Evolutionary conservation across 2,113 vertebrate species (phyloP).

Genomic region (Aegithalos caudatus): DNA sequence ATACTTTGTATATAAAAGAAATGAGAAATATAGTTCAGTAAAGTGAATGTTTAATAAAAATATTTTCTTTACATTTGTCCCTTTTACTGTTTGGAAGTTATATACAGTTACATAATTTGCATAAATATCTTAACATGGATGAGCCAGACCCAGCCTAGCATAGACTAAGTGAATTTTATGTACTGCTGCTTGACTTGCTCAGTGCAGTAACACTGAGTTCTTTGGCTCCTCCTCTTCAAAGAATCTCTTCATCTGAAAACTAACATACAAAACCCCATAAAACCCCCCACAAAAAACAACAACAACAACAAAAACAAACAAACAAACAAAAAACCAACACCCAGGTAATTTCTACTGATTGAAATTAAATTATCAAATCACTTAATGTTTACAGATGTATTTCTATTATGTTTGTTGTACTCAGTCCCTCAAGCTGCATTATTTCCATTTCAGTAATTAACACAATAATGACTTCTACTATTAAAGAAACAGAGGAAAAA

Average conservation of each 20-base stretch:
- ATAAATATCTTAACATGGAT: not conserved
- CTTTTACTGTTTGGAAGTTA: not conserved
- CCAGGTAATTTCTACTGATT: not conserved
- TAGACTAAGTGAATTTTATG: not conserved
- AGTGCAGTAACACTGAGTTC: not conserved
- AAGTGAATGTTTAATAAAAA: not conserved
- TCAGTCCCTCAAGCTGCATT: not conserved
- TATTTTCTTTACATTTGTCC: not conserved
- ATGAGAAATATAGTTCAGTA: not conserved
- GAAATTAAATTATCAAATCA: not conserved
- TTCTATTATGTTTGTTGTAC: not conserved
- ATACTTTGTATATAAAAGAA: not conserved
- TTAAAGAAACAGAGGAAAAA: not conserved
- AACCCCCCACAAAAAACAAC: too few relatives aligned
- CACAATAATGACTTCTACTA: not conserved
- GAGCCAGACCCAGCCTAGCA: not conserved
- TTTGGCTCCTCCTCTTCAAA: not conserved
- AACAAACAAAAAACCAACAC: not conserved
- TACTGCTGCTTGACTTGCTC: not conserved
- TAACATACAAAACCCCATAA: too few relatives aligned
- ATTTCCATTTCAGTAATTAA: not conserved
- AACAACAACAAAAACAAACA: too few relatives aligned
- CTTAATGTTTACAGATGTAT: not conserved
- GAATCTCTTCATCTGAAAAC: not conserved
- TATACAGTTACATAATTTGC: not conserved